Conservation (phyloP, 2,113 vertebrate species). For the Nicator chloris region DNA sequence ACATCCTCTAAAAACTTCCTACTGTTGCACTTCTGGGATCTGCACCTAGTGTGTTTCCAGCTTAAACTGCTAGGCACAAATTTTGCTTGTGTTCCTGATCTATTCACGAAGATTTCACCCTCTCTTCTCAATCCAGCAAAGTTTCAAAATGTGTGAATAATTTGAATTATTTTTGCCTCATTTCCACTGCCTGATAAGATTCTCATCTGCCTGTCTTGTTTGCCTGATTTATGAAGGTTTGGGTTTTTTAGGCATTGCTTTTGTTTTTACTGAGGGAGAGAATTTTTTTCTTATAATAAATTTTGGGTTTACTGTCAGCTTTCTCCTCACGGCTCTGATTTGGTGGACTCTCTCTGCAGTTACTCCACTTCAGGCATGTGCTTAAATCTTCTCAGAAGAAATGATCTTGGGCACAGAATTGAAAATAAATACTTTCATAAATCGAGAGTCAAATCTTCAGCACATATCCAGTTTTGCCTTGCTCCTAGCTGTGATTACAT, state of each 20-base stretch:
- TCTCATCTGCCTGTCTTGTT: constrained; percentile 27
- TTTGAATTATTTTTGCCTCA: constrained; percentile 34
- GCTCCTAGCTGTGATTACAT: background rate
- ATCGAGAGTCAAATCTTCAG: background rate
- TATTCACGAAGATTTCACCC: background rate
- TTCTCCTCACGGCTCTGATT: background rate
- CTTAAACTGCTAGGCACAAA: background rate
- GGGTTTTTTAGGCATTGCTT: background rate
- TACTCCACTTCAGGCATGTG: background rate
- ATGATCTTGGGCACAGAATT: background rate
- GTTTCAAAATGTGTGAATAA: constrained; percentile 7
- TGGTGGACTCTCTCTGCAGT: background rate
- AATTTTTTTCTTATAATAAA: background rate
- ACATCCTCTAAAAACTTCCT: background rate
- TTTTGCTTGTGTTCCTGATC: background rate
- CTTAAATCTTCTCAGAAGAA: background rate
- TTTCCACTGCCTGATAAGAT: background rate
- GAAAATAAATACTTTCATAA: background rate
- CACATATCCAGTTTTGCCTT: background rate
- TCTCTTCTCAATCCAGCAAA: background rate
- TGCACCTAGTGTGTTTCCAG: background rate
- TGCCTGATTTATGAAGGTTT: constrained; percentile 26
- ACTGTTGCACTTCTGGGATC: background rate
- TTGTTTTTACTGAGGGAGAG: background rate
- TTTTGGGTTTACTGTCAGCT: background rate